Evolutionary conservation across 2,888 invertebrate genomes (phyloP), one percentile per base, ranked within the genome.

Genomic region (Pyrochroa serraticornis): DNA sequence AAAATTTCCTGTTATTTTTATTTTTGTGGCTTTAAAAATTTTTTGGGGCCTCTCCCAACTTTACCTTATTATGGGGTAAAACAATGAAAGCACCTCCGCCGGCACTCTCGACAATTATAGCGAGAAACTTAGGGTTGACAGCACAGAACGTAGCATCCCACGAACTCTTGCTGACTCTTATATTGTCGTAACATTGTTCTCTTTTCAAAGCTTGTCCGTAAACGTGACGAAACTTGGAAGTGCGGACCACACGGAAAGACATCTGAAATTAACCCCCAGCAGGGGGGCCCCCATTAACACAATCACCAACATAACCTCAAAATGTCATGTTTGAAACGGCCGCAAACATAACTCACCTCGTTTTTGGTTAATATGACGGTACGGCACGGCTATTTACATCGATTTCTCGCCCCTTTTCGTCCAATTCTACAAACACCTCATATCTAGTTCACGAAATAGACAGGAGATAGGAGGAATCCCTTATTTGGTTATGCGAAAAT

Each of bases 91-190:
- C 95, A 68, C 96, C 96, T 69, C 96, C 96, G 59, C 96, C 96
- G 54, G 95, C 96, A 49, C 95, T 95, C 80, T 98, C 97, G 42
- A 96, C 95, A 77, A 97, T 97, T 75, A 97, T 94, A 67, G 97
- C 97, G 77, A 97, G 83, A 82, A 96, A 97, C 82, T 96, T 97
- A 45, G 97, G 97, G 82, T 98, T 98, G 73, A 97, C 97, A 69
- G 96, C 95, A 84, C 97, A 97, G 82, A 97, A 97, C 67, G 95
- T 95, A 63, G 96, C 95, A 80, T 98, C 98, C 93, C 97, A 97
- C 49, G 97, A 96, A 77, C 96, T 96, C 81, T 97, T 95, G 64
- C 96, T 96, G 65, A 97, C 96, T 78, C 95, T 85, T 75, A 98
- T 90, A 81, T 96, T 96, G 83, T 98, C 97, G 83, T 95, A 97